Conservation (phyloP, 1,140 invertebrate species). For the Alviniconcha marisindica region DNA sequence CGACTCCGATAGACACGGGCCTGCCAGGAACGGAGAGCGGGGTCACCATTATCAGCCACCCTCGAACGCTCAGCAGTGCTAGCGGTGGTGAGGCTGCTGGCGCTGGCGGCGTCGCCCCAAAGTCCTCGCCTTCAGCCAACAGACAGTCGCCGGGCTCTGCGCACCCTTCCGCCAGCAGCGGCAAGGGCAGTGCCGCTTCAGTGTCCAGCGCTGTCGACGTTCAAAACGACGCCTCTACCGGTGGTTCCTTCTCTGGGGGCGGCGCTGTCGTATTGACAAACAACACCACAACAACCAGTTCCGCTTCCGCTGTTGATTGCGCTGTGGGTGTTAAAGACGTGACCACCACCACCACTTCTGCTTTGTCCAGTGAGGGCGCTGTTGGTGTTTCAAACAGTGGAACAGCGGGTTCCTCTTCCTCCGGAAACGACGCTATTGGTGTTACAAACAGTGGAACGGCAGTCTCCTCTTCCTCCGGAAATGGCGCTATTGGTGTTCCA, state of each 20-base stretch:
- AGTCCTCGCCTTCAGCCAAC: not conserved
- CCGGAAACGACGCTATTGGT: too few relatives aligned
- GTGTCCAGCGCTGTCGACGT: not conserved
- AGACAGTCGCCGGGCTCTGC: not conserved
- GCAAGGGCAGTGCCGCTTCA: not conserved
- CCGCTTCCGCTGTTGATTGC: too few relatives aligned
- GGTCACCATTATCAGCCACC: slow-evolving; percentile 12
- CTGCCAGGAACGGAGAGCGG: not conserved
- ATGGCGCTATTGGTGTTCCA: not conserved
- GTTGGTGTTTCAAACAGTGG: too few relatives aligned
- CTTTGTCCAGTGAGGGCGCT: too few relatives aligned
- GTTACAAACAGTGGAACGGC: too few relatives aligned
- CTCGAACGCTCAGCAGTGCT: not conserved
- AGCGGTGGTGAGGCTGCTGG: not conserved
- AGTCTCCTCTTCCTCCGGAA: too few relatives aligned
- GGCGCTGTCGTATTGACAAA: too few relatives aligned
- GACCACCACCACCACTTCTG: too few relatives aligned
- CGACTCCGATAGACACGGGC: not conserved
- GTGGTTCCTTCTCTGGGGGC: not conserved
- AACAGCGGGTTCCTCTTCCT: too few relatives aligned
- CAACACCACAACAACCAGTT: too few relatives aligned
- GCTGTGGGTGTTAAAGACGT: too few relatives aligned
- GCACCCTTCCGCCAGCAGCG: not conserved
- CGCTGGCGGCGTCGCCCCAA: not conserved
- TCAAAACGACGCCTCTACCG: too few relatives aligned